These are phyloP conservation scores for Strigamia transsilvanica DNA, from an alignment of 2,888 invertebrate genomes.

Conservation along the genomic window DNA sequence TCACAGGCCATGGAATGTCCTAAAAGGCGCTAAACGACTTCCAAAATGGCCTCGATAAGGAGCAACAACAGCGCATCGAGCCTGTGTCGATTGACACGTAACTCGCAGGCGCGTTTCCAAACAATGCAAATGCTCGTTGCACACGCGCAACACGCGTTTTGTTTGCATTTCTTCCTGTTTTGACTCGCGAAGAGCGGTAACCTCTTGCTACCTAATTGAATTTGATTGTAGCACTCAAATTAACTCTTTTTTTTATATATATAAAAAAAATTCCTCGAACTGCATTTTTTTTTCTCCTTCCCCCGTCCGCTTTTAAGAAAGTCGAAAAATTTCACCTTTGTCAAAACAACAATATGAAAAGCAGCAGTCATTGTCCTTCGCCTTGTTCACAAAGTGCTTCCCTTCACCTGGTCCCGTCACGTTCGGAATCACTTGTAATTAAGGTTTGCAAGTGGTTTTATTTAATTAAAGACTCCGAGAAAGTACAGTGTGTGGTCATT, in stretches of 20 bases:
- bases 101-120: background rate
- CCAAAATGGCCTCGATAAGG: constrained; percentile 38
- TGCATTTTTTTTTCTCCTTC: background rate
- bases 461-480: constrained; percentile 39
- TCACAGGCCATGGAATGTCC: constrained; percentile 34
- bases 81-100: constrained; percentile 17
- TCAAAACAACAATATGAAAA: constrained; percentile 23
- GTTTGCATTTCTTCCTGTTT: background rate
- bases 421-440: constrained; percentile 36
- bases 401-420: constrained; percentile 32
- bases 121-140: constrained; percentile 16
- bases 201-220: constrained; percentile 31
- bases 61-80: constrained; percentile 20
- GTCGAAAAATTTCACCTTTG: constrained; percentile 2
- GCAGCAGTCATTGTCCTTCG: constrained; percentile 30
- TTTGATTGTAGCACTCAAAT: constrained; percentile 31
- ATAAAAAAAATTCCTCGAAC: background rate
- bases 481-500: constrained; percentile 37
- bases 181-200: background rate
- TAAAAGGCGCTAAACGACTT: constrained; percentile 26
- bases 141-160: constrained; percentile 34
- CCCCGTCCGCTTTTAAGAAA: background rate
- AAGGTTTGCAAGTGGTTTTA: constrained; percentile 37
- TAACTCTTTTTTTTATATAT: background rate
- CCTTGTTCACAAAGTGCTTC: constrained; percentile 6